Evolutionary conservation across 1,140 invertebrate species (phyloP).

Genomic region (Ostrea denselamellosa): DNA sequence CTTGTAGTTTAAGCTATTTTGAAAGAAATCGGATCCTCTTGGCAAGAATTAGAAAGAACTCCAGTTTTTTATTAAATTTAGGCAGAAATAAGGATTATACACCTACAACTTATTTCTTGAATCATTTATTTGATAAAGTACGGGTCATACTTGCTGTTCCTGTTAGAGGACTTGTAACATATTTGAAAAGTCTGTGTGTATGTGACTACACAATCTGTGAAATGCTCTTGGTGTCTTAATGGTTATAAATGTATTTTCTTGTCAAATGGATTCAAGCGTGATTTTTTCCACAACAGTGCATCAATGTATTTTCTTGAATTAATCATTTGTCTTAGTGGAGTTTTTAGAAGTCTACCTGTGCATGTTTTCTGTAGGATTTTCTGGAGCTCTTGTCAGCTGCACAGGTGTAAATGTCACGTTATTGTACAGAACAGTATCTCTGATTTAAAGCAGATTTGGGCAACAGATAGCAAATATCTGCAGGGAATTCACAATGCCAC

Average conservation of each 20-base stretch:
- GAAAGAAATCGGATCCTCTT: background rate
- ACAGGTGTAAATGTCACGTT: background rate
- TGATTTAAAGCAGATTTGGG: background rate
- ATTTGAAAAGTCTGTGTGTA: too few relatives aligned
- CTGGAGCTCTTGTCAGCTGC: background rate
- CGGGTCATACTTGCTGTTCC: too few relatives aligned
- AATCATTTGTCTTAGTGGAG: slow-evolving; percentile 2
- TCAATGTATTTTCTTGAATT: background rate
- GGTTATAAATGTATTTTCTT: slow-evolving; percentile 23
- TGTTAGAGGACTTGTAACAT: too few relatives aligned
- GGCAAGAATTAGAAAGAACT: too few relatives aligned
- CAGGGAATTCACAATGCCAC: background rate
- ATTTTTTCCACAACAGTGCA: slow-evolving; percentile 26
- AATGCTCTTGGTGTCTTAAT: background rate
- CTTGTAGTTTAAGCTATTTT: background rate
- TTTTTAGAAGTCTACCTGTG: slow-evolving; percentile 8
- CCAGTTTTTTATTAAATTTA: too few relatives aligned
- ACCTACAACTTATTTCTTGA: too few relatives aligned
- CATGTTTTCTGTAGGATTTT: background rate
- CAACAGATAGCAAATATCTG: background rate
- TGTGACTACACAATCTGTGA: background rate
- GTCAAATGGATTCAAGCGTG: slow-evolving; percentile 34
- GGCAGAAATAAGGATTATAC: too few relatives aligned
- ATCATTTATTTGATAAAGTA: too few relatives aligned
- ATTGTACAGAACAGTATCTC: background rate